Conservation (phyloP, 2,797 vertebrate species). For the Menidia menidia region DNA sequence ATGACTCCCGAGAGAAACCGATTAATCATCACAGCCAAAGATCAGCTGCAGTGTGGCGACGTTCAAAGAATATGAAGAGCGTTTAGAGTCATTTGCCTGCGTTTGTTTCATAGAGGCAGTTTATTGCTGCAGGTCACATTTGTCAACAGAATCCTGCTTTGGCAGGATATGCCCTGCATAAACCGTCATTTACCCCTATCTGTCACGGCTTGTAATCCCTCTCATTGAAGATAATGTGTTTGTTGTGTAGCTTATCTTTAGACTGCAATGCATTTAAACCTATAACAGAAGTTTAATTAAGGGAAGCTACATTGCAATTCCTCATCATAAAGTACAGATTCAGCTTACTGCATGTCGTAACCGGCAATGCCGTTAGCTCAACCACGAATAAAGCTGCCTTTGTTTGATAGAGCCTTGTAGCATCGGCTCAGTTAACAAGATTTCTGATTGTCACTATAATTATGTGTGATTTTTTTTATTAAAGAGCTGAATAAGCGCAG, state of each 20-base stretch:
- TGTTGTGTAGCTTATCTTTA: neutral
- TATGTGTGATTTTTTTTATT: too few relatives aligned
- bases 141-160: conserved; percentile 47
- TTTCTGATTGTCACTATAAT: neutral
- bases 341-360: too few relatives aligned
- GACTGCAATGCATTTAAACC: neutral
- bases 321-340: too few relatives aligned
- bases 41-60: conserved; percentile 39
- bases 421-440: neutral
- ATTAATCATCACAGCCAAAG: conserved; percentile 50
- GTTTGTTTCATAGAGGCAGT: conserved; percentile 3
- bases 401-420: neutral
- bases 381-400: neutral
- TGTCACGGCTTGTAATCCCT: conserved; percentile 45
- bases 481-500: too few relatives aligned
- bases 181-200: conserved; percentile 4
- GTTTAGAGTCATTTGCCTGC: conserved; percentile 42
- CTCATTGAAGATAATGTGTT: conserved; percentile 9
- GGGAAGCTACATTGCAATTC: neutral
- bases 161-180: conserved; percentile 39
- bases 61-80: conserved; percentile 56
- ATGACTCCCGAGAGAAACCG: conserved; percentile 61
- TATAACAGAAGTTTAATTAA: neutral
- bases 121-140: conserved; percentile 26
- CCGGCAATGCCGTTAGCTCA: neutral